Evolutionary conservation across 2,797 vertebrate genomes (phyloP).

Genomic region (Bothrops alternatus): DNA sequence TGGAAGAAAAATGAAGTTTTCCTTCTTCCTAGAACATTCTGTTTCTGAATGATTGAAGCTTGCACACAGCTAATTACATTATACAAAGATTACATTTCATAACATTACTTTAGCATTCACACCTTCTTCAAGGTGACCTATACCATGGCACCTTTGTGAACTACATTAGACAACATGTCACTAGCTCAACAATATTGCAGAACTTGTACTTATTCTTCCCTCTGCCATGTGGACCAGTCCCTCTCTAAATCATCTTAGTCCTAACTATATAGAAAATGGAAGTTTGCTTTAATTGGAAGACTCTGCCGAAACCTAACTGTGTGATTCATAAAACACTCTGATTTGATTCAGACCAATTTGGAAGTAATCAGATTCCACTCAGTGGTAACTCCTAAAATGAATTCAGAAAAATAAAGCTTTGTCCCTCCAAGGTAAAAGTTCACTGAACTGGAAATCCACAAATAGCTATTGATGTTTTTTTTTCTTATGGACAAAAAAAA

Average conservation of each 20-base stretch:
- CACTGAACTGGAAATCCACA: neutral
- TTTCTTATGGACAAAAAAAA: neutral
- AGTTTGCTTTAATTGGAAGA: neutral
- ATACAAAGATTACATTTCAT: neutral
- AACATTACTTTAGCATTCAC: neutral
- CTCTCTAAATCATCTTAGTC: neutral
- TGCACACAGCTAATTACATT: neutral
- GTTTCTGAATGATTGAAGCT: neutral
- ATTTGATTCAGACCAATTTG: neutral
- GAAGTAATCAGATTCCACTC: neutral
- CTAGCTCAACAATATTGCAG: neutral
- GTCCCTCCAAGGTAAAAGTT: neutral
- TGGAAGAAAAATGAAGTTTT: neutral
- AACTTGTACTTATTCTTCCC: neutral
- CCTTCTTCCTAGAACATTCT: neutral
- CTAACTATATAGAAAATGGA: neutral
- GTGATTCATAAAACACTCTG: neutral
- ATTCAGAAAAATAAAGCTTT: neutral
- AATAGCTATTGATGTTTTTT: neutral
- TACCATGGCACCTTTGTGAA: neutral
- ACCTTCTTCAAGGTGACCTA: neutral
- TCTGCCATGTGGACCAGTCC: neutral
- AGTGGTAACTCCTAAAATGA: neutral
- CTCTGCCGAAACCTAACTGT: neutral
- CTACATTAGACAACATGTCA: neutral